Conservation (phyloP, 30 jellyfish, hydroid and myxozoan genomes). For the Aurelia coerulea region DNA sequence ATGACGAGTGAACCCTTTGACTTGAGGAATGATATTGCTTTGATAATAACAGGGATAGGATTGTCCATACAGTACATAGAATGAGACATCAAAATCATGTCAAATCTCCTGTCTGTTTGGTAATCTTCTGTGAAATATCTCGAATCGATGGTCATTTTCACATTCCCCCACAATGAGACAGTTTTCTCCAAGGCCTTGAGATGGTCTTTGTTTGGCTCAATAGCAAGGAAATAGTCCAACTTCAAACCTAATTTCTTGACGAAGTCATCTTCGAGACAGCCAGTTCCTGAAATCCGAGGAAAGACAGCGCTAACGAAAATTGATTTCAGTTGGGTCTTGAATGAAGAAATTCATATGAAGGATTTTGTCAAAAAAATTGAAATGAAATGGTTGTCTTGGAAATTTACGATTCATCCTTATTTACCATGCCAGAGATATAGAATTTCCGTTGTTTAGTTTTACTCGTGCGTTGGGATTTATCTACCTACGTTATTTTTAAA, state of each 20-base stretch:
- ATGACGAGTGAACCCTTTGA: conserved; percentile 12
- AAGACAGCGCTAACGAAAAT: too few relatives aligned
- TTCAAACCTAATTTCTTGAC: conserved; percentile 24
- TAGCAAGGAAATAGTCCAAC: conserved; percentile 8
- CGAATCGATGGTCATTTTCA: neutral
- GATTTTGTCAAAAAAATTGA: too few relatives aligned
- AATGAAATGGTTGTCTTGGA: too few relatives aligned
- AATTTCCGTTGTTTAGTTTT: too few relatives aligned
- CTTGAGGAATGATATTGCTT: conserved; percentile 37
- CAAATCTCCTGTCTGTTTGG: conserved; percentile 34
- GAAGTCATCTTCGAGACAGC: conserved; percentile 38
- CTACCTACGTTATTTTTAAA: too few relatives aligned
- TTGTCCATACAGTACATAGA: conserved; percentile 33
- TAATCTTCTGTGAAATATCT: conserved; percentile 23
- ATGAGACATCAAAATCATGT: conserved; percentile 48
- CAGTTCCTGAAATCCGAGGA: conserved; percentile 3
- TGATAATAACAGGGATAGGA: conserved; percentile 1
- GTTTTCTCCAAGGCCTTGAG: neutral
- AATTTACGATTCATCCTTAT: too few relatives aligned
- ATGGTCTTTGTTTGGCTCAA: conserved; percentile 52
- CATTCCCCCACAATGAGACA: conserved; percentile 8
- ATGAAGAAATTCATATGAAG: too few relatives aligned
- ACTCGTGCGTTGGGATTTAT: too few relatives aligned
- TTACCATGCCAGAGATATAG: too few relatives aligned
- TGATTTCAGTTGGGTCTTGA: too few relatives aligned